Conservation (phyloP, 1,140 invertebrate species). For the Luehdorfia chinensis region DNA sequence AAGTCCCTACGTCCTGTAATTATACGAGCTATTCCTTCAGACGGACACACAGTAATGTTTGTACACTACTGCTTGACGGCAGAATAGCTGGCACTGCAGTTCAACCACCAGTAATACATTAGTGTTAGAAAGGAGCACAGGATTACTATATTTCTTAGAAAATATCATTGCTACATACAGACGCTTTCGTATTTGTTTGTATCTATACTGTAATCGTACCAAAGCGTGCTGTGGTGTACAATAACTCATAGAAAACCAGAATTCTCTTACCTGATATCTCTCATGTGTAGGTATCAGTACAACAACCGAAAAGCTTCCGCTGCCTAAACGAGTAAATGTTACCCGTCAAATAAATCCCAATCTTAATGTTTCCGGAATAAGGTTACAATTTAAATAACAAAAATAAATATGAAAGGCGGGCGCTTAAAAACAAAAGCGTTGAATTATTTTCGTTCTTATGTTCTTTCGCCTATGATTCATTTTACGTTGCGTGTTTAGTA, state of each 20-base stretch:
- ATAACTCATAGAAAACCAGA: conserved; percentile 16
- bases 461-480: conserved; percentile 7
- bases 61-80: too few species aligned
- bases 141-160: too few species aligned
- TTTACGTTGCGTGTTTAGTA: conserved; percentile 15
- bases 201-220: too few species aligned
- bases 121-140: too few species aligned
- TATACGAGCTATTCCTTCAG: too few species aligned
- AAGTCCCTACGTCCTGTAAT: too few species aligned
- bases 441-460: conserved; percentile 12
- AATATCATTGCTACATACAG: too few species aligned
- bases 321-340: background rate
- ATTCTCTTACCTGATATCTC: conserved; percentile 13
- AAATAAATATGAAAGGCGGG: conserved; percentile 20
- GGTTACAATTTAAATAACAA: conserved; percentile 4
- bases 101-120: too few species aligned
- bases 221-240: too few species aligned
- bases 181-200: too few species aligned
- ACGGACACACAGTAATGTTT: too few species aligned
- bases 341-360: background rate
- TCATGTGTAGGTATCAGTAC: background rate
- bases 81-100: too few species aligned
- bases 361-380: background rate
- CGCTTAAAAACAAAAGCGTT: conserved; percentile 5
- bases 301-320: conserved; percentile 7